phyloP scores from a whole-genome alignment of 2,113 vertebrate species.

The Seriola aureovittata region DNA sequence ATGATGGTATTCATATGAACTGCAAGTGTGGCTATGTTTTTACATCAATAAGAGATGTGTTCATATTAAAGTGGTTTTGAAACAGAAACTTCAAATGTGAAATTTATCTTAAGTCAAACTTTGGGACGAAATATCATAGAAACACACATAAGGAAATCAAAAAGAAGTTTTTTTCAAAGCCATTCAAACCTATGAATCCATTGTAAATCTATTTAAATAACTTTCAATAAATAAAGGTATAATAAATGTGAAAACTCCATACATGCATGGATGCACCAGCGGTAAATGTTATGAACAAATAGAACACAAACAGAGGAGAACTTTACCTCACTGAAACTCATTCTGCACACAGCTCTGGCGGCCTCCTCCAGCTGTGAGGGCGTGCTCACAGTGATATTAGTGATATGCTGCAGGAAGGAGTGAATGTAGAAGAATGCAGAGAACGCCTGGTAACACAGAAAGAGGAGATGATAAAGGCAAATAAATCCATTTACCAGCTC shows the following conservation, averaged over 20 bases:
- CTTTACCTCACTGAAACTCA: slow-evolving; percentile 84
- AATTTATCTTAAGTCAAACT: too few relatives aligned
- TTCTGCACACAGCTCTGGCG: slow-evolving; percentile 81
- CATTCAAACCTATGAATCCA: too few relatives aligned
- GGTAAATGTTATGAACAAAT: background rate
- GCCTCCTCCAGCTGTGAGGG: slow-evolving; percentile 83
- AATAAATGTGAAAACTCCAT: background rate
- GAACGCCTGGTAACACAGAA: slow-evolving; percentile 88
- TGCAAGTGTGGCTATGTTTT: too few relatives aligned
- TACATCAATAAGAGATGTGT: too few relatives aligned
- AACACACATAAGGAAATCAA: background rate
- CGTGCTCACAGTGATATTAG: slow-evolving; percentile 77
- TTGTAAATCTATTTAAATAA: too few relatives aligned
- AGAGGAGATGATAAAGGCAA: background rate
- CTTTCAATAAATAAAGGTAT: background rate
- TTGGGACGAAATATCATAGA: background rate
- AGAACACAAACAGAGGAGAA: background rate
- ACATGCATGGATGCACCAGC: background rate
- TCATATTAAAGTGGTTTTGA: too few relatives aligned
- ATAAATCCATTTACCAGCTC: too few relatives aligned
- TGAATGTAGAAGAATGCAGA: slow-evolving; percentile 94
- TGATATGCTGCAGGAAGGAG: slow-evolving; percentile 86
- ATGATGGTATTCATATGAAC: background rate
- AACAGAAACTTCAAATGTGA: background rate
- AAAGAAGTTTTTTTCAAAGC: too few relatives aligned